Evolutionary conservation across 2,888 invertebrate species (phyloP), one percentile per base, ranked within the genome.

Genomic region (Megastigmus dorsalis): DNA sequence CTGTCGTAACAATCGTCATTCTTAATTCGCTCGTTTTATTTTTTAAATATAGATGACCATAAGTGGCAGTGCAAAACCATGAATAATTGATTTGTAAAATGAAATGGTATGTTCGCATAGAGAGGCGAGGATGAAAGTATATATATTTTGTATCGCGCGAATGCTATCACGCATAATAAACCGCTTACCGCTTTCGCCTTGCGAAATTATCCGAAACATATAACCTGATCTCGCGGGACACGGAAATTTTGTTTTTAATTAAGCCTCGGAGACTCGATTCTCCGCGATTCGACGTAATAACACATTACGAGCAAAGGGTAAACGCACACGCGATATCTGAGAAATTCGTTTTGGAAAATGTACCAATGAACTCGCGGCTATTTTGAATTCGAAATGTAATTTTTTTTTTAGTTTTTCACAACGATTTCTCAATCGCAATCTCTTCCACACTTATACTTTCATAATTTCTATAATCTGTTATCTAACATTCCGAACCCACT

Each of bases 141-240:
- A 48, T 48, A 15, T 20, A 18, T 54, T 57, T 36, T 52, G 23
- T 38, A 20, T 18, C 20, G n/a, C 48, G 33, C 30, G 36, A 52
- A 73, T 63, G 50, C 55, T 36, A 30, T 38, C n/a, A 13, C 38
- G 68, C 63, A 68, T 74, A 74, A 41, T 45, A 74, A 66, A 74
- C 50, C 6, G 28, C 54, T 62, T 54, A 28, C 55, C n/a, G 54
- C 74, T 74, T 74, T 74, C 74, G 74, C 68, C 67, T 74, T 74
- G 55, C 68, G 48, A 74, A 74, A 74, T 63, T 38, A 50, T 43
- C n/a, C n/a, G n/a, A n/a, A n/a, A 28, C 20, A 9, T 28, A 57
- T 33, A 72, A 65, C 59, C 36, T 66, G 66, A 72, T 68, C 54
- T 69, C 23, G 18, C n/a, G n/a, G n/a, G 18, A 41, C 36, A 28